Conservation (phyloP, 2,888 invertebrate species). For the Vesta saturnalis region DNA sequence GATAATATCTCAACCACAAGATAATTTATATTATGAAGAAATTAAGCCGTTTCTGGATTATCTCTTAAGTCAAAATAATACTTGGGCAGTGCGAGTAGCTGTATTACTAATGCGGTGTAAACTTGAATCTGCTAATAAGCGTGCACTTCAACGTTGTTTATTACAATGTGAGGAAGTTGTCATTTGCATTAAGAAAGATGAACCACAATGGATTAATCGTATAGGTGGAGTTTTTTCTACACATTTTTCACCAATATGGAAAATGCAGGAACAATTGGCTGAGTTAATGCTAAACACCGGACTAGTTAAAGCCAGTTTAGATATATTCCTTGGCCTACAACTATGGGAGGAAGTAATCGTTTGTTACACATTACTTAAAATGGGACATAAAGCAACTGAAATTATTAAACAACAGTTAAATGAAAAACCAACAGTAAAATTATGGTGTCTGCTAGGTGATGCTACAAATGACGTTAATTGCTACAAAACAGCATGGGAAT, state of each 20-base stretch:
- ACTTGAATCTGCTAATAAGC: constrained; percentile 78
- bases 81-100: constrained; percentile 81
- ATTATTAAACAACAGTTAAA: constrained; percentile 83
- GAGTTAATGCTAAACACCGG: constrained; percentile 84
- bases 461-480: constrained; percentile 78
- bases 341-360: constrained; percentile 93
- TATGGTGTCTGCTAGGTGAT: constrained; percentile 83
- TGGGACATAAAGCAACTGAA: constrained; percentile 91
- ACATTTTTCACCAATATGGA: constrained; percentile 79
- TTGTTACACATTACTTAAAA: constrained; percentile 86
- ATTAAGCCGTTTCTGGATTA: constrained; percentile 78
- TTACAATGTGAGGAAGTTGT: constrained; percentile 85
- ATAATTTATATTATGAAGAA: constrained; percentile 84
- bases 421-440: constrained; percentile 81
- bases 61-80: constrained; percentile 73
- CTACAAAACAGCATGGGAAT: constrained; percentile 92
- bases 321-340: constrained; percentile 77
- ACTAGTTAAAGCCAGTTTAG: constrained; percentile 84
- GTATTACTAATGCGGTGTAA: constrained; percentile 80
- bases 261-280: constrained; percentile 79
- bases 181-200: constrained; percentile 63
- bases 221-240: constrained; percentile 74
- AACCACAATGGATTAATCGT: constrained; percentile 62
- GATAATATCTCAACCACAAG: constrained; percentile 79
- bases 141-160: constrained; percentile 90